Evolutionary conservation across 1,140 invertebrate species (phyloP), one percentile per base, ranked within the genome.

Genomic region (Physella acuta): DNA sequence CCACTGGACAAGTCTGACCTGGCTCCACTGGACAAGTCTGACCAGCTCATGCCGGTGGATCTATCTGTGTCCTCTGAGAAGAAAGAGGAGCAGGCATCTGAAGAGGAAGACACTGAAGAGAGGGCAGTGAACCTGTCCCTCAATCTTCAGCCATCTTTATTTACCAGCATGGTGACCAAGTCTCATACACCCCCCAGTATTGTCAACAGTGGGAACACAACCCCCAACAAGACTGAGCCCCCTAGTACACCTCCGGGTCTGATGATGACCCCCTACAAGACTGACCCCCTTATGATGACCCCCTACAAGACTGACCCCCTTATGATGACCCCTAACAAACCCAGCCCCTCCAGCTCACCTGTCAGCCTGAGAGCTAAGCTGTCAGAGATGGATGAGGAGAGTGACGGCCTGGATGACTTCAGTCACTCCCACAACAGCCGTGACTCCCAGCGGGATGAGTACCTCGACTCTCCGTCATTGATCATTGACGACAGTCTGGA

Each of bases 141-240:
- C 0, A 82, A 80, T 73, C 75, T 81, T 2, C 76, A 78, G 58
- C 76, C 76, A 5, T 74, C 70, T 20, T 75, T 74, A 24, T 82
- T 82, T 67, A 77, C 79, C 24, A 78, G 70, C 59, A 76, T 82
- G 74, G 73, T 81, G 14, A 68, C 70, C 17, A 75, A 76, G 51
- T 72, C 75, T 49, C 73, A 77, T 51, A 63, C 71, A 72, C 66
- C 71, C n/a, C n/a, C n/a, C n/a, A n/a, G n/a, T n/a, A n/a, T n/a
- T n/a, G n/a, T n/a, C n/a, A n/a, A n/a, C n/a, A n/a, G n/a, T n/a
- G n/a, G n/a, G n/a, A n/a, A n/a, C n/a, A n/a, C n/a, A n/a, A n/a
- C n/a, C n/a, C n/a, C n/a, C n/a, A 20, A 8, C 20, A 44, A 44
- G 39, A 44, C 8, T 44, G 39, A 44, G 20, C 8, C 8, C 20